Conservation (phyloP, 2,888 invertebrate species). For the Nasonia oneida region DNA sequence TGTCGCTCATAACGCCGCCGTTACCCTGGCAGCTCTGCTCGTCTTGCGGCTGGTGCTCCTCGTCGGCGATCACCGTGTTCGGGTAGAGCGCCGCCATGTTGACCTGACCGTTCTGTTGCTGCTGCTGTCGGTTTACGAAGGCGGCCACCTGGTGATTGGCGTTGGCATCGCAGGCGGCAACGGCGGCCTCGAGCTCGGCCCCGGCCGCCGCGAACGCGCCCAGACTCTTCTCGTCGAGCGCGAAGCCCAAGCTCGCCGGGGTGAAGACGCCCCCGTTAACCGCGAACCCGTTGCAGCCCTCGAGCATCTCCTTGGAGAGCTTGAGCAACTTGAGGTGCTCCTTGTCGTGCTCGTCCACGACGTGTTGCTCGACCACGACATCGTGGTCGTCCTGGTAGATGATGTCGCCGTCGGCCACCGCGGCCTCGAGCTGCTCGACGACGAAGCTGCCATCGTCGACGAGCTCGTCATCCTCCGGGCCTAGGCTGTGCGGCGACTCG, state of each 20-base stretch:
- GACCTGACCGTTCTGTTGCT: constrained; percentile 54
- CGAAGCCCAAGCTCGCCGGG: constrained; percentile 51
- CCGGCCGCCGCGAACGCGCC: constrained; percentile 56
- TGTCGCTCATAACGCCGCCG: constrained; percentile 53
- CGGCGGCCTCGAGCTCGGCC: constrained; percentile 56
- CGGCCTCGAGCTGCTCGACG: constrained; percentile 61
- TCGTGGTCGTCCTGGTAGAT: constrained; percentile 56
- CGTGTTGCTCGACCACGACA: constrained; percentile 23
- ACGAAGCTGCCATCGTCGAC: constrained; percentile 60
- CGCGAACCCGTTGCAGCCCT: constrained; percentile 56
- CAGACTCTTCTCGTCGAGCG: constrained; percentile 62
- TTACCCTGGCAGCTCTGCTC: constrained; percentile 53
- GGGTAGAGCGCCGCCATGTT: constrained; percentile 52
- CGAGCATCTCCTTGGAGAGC: constrained; percentile 62
- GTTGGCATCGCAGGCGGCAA: constrained; percentile 56
- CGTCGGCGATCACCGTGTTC: constrained; percentile 55
- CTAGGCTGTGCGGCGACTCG: constrained; percentile 56
- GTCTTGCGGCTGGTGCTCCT: constrained; percentile 58
- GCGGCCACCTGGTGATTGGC: constrained; percentile 59
- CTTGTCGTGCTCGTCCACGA: constrained; percentile 48
- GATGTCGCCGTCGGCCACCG: constrained; percentile 56
- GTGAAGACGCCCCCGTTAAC: constrained; percentile 53
- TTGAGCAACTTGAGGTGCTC: constrained; percentile 62
- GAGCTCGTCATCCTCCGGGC: constrained; percentile 54
- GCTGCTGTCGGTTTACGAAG: constrained; percentile 50